phyloP scores from a whole-genome alignment of 1,140 invertebrate species.

The Orchesella cincta region DNA sequence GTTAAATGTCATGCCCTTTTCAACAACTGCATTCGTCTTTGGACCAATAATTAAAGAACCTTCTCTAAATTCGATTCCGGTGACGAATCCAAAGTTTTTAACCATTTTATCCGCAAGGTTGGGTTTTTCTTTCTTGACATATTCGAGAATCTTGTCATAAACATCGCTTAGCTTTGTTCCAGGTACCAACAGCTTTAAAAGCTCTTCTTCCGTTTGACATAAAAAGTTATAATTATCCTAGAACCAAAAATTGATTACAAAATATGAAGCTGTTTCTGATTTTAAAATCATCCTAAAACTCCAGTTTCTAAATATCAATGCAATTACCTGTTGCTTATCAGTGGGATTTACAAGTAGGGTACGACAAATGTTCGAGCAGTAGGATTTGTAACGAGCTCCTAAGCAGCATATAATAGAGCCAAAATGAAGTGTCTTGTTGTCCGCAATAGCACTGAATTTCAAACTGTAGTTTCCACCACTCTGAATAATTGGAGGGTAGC shows the following conservation, averaged over 20 bases:
- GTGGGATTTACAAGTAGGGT: constrained; percentile 97
- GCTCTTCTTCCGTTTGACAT: constrained; percentile 85
- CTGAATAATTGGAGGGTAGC: constrained; percentile 97
- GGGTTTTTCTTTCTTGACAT: constrained; percentile 85
- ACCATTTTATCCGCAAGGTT: constrained; percentile 86
- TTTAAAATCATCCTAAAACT: neutral
- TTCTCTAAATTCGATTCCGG: constrained; percentile 98
- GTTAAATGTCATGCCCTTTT: constrained; percentile 97
- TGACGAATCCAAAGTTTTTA: constrained; percentile 93
- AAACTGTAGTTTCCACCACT: constrained; percentile 95
- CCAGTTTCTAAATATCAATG: too few species aligned
- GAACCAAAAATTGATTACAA: constrained; percentile 53
- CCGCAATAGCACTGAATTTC: constrained; percentile 92
- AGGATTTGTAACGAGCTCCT: constrained; percentile 93
- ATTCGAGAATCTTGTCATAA: constrained; percentile 79
- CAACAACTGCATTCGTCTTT: constrained; percentile 78
- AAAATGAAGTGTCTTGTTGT: constrained; percentile 93
- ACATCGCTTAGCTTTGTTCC: constrained; percentile 85
- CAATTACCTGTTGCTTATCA: constrained; percentile 67
- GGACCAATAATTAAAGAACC: constrained; percentile 86
- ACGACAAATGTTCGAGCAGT: constrained; percentile 97
- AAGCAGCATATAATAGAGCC: constrained; percentile 94
- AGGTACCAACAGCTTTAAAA: constrained; percentile 80
- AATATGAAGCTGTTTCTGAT: neutral
- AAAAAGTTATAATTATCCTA: constrained; percentile 92